Evolutionary conservation across 1,140 invertebrate species (phyloP).

Genomic region (Drosophila burlai): DNA sequence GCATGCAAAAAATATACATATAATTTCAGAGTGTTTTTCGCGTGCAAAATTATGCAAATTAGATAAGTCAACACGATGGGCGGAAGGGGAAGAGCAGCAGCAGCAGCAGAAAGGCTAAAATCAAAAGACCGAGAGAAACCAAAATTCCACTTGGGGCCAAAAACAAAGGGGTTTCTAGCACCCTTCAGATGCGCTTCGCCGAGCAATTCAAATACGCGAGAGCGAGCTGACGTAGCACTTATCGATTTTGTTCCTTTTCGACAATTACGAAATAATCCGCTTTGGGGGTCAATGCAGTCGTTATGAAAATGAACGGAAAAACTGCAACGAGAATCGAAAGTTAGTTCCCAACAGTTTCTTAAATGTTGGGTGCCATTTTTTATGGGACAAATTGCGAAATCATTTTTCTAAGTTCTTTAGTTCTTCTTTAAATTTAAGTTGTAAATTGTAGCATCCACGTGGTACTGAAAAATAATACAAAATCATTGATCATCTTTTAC

Average conservation of each 20-base stretch:
- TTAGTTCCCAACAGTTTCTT: background rate
- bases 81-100: background rate
- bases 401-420: background rate
- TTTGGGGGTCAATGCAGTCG: slow-evolving; percentile 21
- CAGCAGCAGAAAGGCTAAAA: slow-evolving; percentile 9
- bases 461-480: background rate
- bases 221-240: slow-evolving; percentile 43
- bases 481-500: background rate
- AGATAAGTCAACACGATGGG: slow-evolving; percentile 35
- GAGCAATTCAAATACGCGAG: slow-evolving; percentile 36
- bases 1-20: slow-evolving; percentile 54
- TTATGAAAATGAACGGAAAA: slow-evolving; percentile 11
- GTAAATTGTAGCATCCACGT: background rate
- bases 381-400: background rate
- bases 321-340: slow-evolving; percentile 14
- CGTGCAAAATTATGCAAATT: slow-evolving; percentile 77
- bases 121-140: slow-evolving; percentile 16
- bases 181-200: slow-evolving; percentile 46
- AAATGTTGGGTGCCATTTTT: background rate
- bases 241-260: slow-evolving; percentile 32
- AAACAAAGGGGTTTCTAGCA: slow-evolving; percentile 44
- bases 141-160: slow-evolving; percentile 34
- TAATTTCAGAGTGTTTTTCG: slow-evolving; percentile 69
- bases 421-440: background rate
- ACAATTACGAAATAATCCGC: slow-evolving; percentile 45